Base-by-base conservation (phyloP, 2,888 invertebrate species). In the Trissolcus japonicus region DNA sequence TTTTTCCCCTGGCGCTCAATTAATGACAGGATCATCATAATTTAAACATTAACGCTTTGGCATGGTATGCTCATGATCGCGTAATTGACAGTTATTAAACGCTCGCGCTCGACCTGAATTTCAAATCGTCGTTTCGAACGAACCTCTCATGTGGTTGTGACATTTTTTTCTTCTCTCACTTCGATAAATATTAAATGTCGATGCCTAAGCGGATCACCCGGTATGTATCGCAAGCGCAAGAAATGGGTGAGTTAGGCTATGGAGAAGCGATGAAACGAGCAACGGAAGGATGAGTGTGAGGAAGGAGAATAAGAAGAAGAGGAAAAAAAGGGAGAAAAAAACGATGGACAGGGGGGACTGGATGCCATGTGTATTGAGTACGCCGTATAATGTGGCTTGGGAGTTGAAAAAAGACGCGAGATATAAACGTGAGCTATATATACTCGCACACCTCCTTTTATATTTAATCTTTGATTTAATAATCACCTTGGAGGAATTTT, bases 351-450 rank as follows among this genome's bases (percentile, higher is more conserved):
- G 63, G 67, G 74, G 80, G 81, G 78, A 77, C 81, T 81, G 84
- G 85, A 86, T 86, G 85, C 85, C 86, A 86, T 86, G 86, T 85
- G 87, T 84, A 87, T 83, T 80, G 84, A 83, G 81, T 66, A 74
- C 65, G 63, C 11, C 11, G 46, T 43, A 67, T 71, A 46, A 53
- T 43, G 19, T 40, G 19, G 48, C 17, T n/a, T 40, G 25, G 17
- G 48, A 14, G 61, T 17, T 4, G 21, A 67, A 77, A 63, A 43
- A 19, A 63, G 77, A 77, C 40, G 50, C 19, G 13, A 40, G 29
- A 51, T 19, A 63, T 19, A 55, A 6, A 35, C 75, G 16, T 73
- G 76, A 68, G 72, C 76, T 79, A 80, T 79, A 51, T 17, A 73
- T 51, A 72, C 62, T 35, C 7, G 35, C 35, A 50, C 67, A 62